phyloP scores from a whole-genome alignment of 1,140 invertebrate genomes.

The Trichoplusia ni region DNA sequence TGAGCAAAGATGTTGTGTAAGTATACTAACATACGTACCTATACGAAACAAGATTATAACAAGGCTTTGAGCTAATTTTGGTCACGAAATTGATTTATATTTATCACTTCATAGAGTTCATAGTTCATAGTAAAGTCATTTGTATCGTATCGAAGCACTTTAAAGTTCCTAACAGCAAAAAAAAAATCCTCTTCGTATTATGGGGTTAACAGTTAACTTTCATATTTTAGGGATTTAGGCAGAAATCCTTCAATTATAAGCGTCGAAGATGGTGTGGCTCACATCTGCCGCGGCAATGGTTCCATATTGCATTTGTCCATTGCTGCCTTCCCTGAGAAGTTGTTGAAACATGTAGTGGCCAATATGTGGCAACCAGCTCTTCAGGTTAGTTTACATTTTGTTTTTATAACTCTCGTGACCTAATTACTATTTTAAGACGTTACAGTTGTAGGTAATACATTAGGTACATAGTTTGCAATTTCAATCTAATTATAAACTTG shows the following conservation, averaged over 20 bases:
- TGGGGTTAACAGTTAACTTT: background rate
- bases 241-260: conserved; percentile 87
- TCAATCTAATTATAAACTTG: background rate
- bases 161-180: too few relatives aligned
- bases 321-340: conserved; percentile 80
- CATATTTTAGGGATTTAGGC: conserved; percentile 84
- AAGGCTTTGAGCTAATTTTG: too few relatives aligned
- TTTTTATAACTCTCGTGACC: background rate
- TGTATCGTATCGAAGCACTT: background rate
- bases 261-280: conserved; percentile 90
- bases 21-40: conserved; percentile 22
- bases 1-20: conserved; percentile 72
- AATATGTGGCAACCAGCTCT: conserved; percentile 78
- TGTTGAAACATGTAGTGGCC: conserved; percentile 82
- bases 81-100: too few relatives aligned
- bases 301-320: conserved; percentile 81
- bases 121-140: too few relatives aligned
- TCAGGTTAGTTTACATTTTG: conserved; percentile 55
- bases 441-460: too few relatives aligned
- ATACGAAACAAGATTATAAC: too few relatives aligned
- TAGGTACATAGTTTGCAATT: background rate
- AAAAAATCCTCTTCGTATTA: too few relatives aligned
- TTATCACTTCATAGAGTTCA: too few relatives aligned
- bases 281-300: conserved; percentile 81
- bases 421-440: too few relatives aligned